phyloP scores from a whole-genome alignment of 1,140 invertebrate species.

The Drosophila baimaii region DNA sequence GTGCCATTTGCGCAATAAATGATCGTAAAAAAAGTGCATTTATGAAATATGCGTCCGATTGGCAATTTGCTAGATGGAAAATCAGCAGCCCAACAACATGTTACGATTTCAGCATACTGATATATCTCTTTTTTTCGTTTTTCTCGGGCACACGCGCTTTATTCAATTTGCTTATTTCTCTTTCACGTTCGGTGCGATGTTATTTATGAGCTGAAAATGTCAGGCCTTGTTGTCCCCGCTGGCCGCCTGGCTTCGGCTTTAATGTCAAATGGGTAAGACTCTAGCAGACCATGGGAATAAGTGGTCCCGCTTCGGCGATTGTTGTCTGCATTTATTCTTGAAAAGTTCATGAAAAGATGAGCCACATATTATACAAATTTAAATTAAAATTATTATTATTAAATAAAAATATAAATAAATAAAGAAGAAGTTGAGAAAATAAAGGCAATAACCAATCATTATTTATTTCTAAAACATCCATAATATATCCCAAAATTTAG shows the following conservation, averaged over 20 bases:
- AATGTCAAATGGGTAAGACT: constrained; percentile 41
- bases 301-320: neutral
- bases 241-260: constrained; percentile 31
- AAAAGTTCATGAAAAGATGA: neutral
- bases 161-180: constrained; percentile 35
- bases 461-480: neutral
- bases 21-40: constrained; percentile 8
- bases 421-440: neutral
- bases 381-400: too few species aligned
- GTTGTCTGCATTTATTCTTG: neutral
- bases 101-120: constrained; percentile 12
- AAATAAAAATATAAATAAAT: too few species aligned
- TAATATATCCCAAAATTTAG: neutral
- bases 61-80: constrained; percentile 29
- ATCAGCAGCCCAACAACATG: constrained; percentile 14
- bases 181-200: constrained; percentile 24
- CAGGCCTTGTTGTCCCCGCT: constrained; percentile 31
- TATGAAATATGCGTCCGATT: constrained; percentile 21
- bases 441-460: neutral
- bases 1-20: constrained; percentile 7
- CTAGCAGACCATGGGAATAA: constrained; percentile 9
- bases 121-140: neutral
- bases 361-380: neutral
- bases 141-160: constrained; percentile 19
- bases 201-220: constrained; percentile 56